Evolutionary conservation across 2,113 vertebrate species (phyloP).

Genomic region (Microtus pennsylvanicus): DNA sequence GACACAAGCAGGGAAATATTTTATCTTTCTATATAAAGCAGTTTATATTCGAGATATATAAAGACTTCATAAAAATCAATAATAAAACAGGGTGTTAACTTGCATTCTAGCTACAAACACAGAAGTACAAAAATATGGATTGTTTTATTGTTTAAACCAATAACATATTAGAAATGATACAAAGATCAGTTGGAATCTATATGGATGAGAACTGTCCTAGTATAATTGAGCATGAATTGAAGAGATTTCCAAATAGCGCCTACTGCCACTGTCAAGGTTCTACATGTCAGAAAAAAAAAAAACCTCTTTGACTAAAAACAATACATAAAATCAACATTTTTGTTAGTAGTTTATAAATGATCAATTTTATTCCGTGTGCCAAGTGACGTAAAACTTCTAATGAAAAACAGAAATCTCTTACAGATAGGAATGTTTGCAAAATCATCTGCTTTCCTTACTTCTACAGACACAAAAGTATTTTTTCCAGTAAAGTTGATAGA

Average conservation of each 20-base stretch:
- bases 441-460: background rate
- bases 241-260: background rate
- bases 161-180: background rate
- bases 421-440: background rate
- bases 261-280: background rate
- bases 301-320: background rate
- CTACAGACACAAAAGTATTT: constrained; percentile 9
- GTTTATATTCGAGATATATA: background rate
- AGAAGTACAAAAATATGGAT: background rate
- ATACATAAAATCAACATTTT: background rate
- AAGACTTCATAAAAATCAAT: background rate
- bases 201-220: background rate
- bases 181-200: background rate
- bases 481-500: background rate
- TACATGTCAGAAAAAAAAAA: background rate
- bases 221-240: too few species aligned
- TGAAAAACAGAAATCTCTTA: background rate
- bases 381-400: background rate
- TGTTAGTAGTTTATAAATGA: background rate
- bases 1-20: background rate
- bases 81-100: background rate
- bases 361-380: background rate
- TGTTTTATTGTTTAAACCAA: background rate
- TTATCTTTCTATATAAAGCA: background rate
- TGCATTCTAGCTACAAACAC: background rate